Base-by-base conservation (phyloP, 2,888 invertebrate genomes). In the Conops quadrifasciatus region DNA sequence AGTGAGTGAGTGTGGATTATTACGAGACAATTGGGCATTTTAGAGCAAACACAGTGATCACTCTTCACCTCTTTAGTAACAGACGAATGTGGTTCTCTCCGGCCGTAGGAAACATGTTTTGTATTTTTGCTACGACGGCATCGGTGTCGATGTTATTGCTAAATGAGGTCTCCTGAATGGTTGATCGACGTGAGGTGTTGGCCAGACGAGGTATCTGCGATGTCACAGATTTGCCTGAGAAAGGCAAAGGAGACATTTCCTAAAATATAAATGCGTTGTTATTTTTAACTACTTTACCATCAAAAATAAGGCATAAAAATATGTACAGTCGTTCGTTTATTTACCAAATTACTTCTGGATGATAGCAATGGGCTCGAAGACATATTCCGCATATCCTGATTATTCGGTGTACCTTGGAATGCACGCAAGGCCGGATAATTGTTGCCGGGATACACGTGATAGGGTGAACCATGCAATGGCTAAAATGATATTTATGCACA, bases 71-170 rank as follows among this genome's bases (percentile, higher is more conserved):
- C 86, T 94, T 94, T 68, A 96, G 86, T 76, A 96, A 88, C 77
- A 95, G 89, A 79, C 93, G 91, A 81, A 96, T 95, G 82, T 95
- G 95, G 30, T 93, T 93, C 80, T 96, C 95, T 73, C 93, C 91
- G 67, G 95, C 96, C 9, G 96, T 96, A 2, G 96, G 96, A 83
- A 96, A 96, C 91, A 95, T 93, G 60, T 93, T 91, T 79, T 92
- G 91, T 78, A 95, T 93, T 86, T 93, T 94, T 53, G 91, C 88
- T 16, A 94, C 93, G 71, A 92, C 88, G 9, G 91, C 90, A 77
- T 94, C 94, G 0, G 90, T 89, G 75, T 93, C 92, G 9, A 88
- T 87, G 67, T 88, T 89, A 73, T 90, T 88, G 1, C 88, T 88
- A 71, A 89, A 87, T 65, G 90, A 88, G 3, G 91, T 90, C 80